Conservation (phyloP, 1,140 invertebrate species). For the Solen grandis region DNA sequence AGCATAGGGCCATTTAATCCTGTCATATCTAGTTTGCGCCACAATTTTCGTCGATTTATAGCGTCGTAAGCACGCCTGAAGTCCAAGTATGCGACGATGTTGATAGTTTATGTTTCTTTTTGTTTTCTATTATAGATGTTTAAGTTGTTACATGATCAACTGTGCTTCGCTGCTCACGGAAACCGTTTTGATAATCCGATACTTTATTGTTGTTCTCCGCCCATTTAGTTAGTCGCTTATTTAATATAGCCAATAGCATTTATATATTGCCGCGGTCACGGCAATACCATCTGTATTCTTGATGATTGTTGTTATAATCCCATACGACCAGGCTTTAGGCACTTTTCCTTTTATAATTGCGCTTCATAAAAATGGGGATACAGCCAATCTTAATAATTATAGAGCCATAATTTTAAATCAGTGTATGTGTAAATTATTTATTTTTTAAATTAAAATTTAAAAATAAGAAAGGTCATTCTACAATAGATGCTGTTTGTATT, state of each 20-base stretch:
- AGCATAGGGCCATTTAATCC: slow-evolving; percentile 1
- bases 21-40: background rate
- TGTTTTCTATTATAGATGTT: slow-evolving; percentile 28
- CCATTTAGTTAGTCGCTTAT: slow-evolving; percentile 40
- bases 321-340: too few relatives aligned
- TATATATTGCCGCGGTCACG: background rate
- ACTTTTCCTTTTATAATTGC: too few relatives aligned
- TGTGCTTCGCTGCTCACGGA: slow-evolving; percentile 30
- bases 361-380: too few relatives aligned
- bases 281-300: too few relatives aligned
- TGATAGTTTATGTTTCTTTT: slow-evolving; percentile 7
- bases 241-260: slow-evolving; percentile 49
- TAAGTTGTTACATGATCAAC: slow-evolving; percentile 46
- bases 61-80: slow-evolving; percentile 34
- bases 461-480: too few relatives aligned
- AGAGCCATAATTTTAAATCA: too few relatives aligned
- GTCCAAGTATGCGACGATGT: slow-evolving; percentile 18
- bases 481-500: too few relatives aligned
- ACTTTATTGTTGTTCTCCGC: slow-evolving; percentile 27
- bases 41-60: background rate
- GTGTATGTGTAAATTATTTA: too few relatives aligned
- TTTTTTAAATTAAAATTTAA: too few relatives aligned
- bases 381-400: too few relatives aligned
- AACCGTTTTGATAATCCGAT: slow-evolving; percentile 52
- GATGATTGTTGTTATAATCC: too few relatives aligned